phyloP scores from a whole-genome alignment of 2,888 invertebrate species.

The Phengaris arion region DNA sequence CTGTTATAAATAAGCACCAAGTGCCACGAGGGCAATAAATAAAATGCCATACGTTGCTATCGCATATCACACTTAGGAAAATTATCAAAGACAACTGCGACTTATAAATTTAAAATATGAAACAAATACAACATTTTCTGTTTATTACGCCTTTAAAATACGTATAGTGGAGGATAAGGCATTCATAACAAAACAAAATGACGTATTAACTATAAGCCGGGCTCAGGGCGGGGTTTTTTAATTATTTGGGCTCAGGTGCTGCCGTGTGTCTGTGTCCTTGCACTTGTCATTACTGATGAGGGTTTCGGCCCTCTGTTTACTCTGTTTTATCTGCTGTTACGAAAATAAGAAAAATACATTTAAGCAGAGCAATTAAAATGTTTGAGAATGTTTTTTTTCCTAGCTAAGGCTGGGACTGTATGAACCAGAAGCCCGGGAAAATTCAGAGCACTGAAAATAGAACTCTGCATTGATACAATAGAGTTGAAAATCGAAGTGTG shows the following conservation, averaged over 20 bases:
- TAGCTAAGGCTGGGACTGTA: too few species aligned
- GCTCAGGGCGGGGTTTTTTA: constrained; percentile 39
- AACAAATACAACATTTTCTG: background rate
- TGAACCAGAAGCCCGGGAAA: too few species aligned
- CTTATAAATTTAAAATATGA: background rate
- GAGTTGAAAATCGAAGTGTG: too few species aligned
- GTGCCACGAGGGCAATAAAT: background rate
- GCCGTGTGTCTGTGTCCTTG: constrained; percentile 34
- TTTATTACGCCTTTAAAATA: constrained; percentile 5
- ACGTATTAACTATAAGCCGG: constrained; percentile 32
- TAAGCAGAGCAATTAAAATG: constrained; percentile 3
- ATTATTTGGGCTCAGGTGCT: constrained; percentile 42
- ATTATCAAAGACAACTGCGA: constrained; percentile 5
- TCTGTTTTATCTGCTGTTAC: constrained; percentile 43
- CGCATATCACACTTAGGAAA: background rate
- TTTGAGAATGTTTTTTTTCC: background rate
- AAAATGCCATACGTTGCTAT: background rate
- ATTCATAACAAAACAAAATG: constrained; percentile 23
- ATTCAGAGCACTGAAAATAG: too few species aligned
- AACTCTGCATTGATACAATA: too few species aligned
- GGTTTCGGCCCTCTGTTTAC: constrained; percentile 58
- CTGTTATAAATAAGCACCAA: background rate
- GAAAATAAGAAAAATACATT: constrained; percentile 18
- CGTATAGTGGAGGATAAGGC: constrained; percentile 13
- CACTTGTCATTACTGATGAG: constrained; percentile 66